Base-by-base conservation (phyloP, 1,140 invertebrate genomes). In the Meloidogyne floridensis region DNA sequence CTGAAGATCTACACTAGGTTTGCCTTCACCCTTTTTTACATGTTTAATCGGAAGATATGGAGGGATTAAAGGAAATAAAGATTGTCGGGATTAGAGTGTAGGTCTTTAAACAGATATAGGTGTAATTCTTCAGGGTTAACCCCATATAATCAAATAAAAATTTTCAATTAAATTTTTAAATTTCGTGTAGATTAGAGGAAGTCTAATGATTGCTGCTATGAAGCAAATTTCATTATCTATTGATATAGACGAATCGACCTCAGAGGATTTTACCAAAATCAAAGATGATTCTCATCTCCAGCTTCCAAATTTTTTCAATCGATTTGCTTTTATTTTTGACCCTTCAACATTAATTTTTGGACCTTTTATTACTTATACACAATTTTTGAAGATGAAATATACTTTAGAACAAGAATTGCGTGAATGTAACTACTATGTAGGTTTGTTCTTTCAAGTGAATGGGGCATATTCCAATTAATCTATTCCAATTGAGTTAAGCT, bases 131-230 rank as follows among this genome's bases (percentile, higher is more conserved):
- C 20, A 20, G 20, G 20, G 20, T 20, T 20, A 20, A 20, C 20
- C 20, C 20, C 20, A 20, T 20, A 20, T 20, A 20, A 20, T 20
- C 20, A 8, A 9, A 10, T 11, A 72, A 2, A 72, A 72, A 72
- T 72, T 72, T 43, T 47, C 71, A 3, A 3, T 2, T 2, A n/a
- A 3, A 11, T 7, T 47, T 47, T 71, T 13, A 4, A 10, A 18
- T 32, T 43, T 9, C 3, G 5, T 13, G 7, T 72, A 83, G 73
- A 84, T 84, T n/a, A 70, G 82, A 51, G 82, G 82, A 32, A 59
- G 74, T 13, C 51, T 83, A n/a, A 83, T 83, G 82, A 77, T 83
- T 18, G 82, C 82, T 47, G 73, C 82, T 5, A 83, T 83, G 82
- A 83, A 83, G n/a, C 47, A 32, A 56, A 78, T 84, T 32, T 84